Conservation (phyloP, 2,888 invertebrate genomes). For the Xylota segnis region DNA sequence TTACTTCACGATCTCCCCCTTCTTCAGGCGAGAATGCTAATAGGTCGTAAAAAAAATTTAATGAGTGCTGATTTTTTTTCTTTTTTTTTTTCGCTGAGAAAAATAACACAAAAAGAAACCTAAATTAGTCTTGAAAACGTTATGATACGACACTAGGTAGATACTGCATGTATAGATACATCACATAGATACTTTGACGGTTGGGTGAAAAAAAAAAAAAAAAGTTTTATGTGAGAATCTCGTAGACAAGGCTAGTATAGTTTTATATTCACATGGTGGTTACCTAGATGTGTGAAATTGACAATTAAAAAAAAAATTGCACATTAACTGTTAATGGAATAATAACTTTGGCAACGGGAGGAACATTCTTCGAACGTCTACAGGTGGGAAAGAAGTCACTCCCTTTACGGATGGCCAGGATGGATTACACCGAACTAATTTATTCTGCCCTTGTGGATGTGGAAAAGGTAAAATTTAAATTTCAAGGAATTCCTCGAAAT, state of each 20-base stretch:
- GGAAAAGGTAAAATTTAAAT: not conserved
- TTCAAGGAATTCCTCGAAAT: not conserved
- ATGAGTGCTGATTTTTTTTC: slow-evolving; percentile 21
- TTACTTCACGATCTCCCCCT: not conserved
- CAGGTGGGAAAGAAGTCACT: not conserved
- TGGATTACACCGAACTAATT: slow-evolving; percentile 9
- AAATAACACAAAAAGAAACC: not conserved
- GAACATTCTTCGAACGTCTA: not conserved
- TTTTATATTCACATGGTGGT: slow-evolving; percentile 6
- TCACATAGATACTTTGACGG: too few relatives aligned
- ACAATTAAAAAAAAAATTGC: slow-evolving; percentile 27
- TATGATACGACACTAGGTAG: not conserved
- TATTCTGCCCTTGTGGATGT: not conserved
- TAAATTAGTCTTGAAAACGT: slow-evolving; percentile 17
- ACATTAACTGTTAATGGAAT: slow-evolving; percentile 15
- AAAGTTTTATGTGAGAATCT: not conserved
- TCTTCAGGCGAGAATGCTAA: slow-evolving; percentile 6
- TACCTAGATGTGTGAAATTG: slow-evolving; percentile 23
- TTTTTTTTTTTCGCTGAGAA: slow-evolving; percentile 9
- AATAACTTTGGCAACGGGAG: not conserved
- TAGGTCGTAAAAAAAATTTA: slow-evolving; percentile 31
- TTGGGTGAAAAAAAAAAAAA: too few relatives aligned
- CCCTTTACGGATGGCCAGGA: not conserved
- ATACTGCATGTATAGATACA: not conserved
- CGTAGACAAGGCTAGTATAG: not conserved